These are phyloP conservation scores for Parnassius mnemosyne DNA, from an alignment of 2,888 invertebrate species.

Conservation along the genomic window DNA sequence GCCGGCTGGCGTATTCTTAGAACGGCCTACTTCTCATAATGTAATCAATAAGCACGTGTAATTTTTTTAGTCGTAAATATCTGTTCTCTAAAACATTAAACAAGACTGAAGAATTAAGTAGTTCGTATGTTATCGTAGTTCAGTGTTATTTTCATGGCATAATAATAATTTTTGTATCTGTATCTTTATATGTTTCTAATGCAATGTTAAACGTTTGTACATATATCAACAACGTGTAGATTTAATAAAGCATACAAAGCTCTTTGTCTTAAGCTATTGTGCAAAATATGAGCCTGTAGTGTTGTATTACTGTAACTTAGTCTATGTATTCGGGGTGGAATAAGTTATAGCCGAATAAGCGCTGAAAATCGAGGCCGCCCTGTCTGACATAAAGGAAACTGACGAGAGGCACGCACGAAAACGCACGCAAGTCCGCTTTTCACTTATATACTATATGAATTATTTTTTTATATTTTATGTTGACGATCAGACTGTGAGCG, in stretches of 20 bases:
- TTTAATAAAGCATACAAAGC: slow-evolving; percentile 6
- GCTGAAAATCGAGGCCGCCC: slow-evolving; percentile 72
- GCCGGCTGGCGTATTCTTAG: too few species aligned
- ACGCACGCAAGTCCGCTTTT: slow-evolving; percentile 68
- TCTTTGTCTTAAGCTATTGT: slow-evolving; percentile 11
- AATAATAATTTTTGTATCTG: too few species aligned
- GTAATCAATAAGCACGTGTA: too few species aligned
- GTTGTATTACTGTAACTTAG: slow-evolving; percentile 39
- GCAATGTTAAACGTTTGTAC: too few species aligned
- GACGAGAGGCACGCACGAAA: slow-evolving; percentile 68
- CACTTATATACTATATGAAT: slow-evolving; percentile 27
- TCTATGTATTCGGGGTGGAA: slow-evolving; percentile 56
- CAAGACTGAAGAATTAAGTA: too few species aligned
- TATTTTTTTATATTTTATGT: neutral
- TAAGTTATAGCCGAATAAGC: slow-evolving; percentile 70
- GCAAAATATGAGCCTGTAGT: slow-evolving; percentile 7
- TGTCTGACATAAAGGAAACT: slow-evolving; percentile 69
- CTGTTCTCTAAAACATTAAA: too few species aligned
- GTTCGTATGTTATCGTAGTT: too few species aligned
- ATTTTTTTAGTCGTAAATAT: too few species aligned
- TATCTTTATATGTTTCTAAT: too few species aligned
- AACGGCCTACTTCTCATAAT: too few species aligned
- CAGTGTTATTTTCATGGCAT: too few species aligned
- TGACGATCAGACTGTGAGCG: neutral
- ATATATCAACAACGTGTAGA: neutral